Evolutionary conservation across 2,113 vertebrate species (phyloP), one percentile per base, ranked within the genome.

Genomic region (Octodon degus): DNA sequence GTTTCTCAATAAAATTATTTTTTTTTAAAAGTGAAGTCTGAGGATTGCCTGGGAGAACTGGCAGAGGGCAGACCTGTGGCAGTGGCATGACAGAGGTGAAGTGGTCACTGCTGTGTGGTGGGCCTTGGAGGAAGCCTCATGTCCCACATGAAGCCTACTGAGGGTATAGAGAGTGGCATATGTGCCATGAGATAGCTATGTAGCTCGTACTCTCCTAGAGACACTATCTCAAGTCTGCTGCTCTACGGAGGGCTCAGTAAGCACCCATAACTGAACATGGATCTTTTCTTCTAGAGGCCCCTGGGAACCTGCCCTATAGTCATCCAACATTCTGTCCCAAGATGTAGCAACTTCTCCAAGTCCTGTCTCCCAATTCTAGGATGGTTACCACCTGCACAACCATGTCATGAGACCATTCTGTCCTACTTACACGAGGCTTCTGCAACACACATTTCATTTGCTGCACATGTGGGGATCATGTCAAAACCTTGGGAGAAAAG

Each of bases 401-500:
- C 34, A 43, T 72, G 53, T 50, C 24, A 4, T 14, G 13, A 13
- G 19, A 84, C 58, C 25, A 30, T 68, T 40, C 17, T 22, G 19
- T 94, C 40, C 22, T 86, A 22, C 55, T 77, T 37, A 53, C 37
- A 82, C 50, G 62, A 94, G 8, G 24, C 16, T 93, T 63, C 77
- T 93, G 86, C 72, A 65, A 70, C 47, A 86, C 83, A 96, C 22
- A 63, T 65, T 90, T 68, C 40, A 67, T 37, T 91, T 62, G 1
- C 0, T 24, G 34, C 37, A 94, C 62, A 83, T 80, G 55, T 92
- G 72, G 50, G 25, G 20, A 22, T 72, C 87, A 13, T 89, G n/a
- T 96, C 55, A 86, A 50, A 89, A 80, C 25, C 87, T 84, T 76
- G 55, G 30, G 34, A 86, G 34, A 8, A 89, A 94, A 83, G 62